A percentile compares a stretch with the other conserved stretches of the same genome.
Conservation (phyloP, 2,888 invertebrate genomes). For the Pristionchus mayeri region DNA sequence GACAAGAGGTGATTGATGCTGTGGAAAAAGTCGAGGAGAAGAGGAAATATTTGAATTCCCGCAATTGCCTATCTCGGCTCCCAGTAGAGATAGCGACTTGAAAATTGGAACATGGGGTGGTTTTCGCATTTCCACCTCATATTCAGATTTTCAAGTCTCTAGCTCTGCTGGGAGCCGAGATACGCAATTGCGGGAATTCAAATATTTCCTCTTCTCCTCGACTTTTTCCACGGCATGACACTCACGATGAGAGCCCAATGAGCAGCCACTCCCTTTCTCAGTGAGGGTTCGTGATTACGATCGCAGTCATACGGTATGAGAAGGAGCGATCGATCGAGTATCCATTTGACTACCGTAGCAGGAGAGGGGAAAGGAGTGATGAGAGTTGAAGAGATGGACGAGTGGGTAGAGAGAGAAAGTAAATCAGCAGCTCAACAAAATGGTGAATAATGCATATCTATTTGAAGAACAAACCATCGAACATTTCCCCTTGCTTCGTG, state of each 20-base stretch:
- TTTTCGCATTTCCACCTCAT: too few species aligned
- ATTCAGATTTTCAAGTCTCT: too few species aligned
- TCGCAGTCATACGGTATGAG: conserved; percentile 47
- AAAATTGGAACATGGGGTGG: too few species aligned
- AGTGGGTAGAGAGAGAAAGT: not conserved
- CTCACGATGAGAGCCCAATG: conserved; percentile 45
- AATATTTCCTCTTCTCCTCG: too few species aligned
- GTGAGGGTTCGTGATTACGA: conserved; percentile 38
- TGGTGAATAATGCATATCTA: not conserved
- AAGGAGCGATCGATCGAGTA: not conserved
- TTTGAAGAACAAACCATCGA: not conserved
- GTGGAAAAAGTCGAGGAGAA: too few species aligned
- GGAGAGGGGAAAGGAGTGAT: conserved; percentile 36
- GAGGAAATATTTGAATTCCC: too few species aligned
- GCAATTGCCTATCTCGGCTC: too few species aligned
- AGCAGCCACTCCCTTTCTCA: conserved; percentile 40
- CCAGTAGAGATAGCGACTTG: too few species aligned
- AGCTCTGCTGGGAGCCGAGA: too few species aligned
- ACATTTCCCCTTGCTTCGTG: conserved; percentile 49
- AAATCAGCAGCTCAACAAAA: conserved; percentile 17
- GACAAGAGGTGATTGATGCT: too few species aligned
- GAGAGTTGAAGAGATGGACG: conserved; percentile 5
- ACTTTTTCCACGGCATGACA: too few species aligned
- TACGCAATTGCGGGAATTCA: too few species aligned
- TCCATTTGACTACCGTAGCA: conserved; percentile 21